phyloP scores from a whole-genome alignment of 2,113 vertebrate species.

The Seriola quinqueradiata region DNA sequence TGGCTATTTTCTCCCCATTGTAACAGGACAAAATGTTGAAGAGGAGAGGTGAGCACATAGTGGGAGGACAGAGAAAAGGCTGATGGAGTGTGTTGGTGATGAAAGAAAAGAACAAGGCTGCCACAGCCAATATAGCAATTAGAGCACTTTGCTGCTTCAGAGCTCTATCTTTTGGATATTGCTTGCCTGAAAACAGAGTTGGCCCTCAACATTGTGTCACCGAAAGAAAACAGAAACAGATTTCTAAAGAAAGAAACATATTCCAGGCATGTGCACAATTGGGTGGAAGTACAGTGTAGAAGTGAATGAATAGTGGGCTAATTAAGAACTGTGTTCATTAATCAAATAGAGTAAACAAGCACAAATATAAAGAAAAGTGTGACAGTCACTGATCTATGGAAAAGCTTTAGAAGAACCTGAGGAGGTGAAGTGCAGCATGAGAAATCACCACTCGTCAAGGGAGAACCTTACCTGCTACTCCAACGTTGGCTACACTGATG shows the following conservation, averaged over 20 bases:
- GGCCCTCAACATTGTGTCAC: slow-evolving; percentile 42
- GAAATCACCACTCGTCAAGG: too few species aligned
- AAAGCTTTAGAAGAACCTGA: too few species aligned
- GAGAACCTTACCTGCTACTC: too few species aligned
- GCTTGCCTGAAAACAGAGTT: slow-evolving; percentile 48
- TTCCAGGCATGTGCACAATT: background rate
- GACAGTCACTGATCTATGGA: background rate
- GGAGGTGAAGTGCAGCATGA: too few species aligned
- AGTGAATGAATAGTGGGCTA: background rate
- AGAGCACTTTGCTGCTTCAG: slow-evolving; percentile 53
- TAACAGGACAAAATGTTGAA: slow-evolving; percentile 46
- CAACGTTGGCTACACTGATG: too few species aligned
- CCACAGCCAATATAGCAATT: slow-evolving; percentile 65
- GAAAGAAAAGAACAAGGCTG: slow-evolving; percentile 70
- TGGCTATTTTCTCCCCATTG: slow-evolving; percentile 43
- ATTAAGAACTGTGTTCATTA: slow-evolving; percentile 5
- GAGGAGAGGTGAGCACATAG: slow-evolving; percentile 58
- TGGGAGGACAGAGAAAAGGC: slow-evolving; percentile 55
- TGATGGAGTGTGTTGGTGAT: slow-evolving; percentile 64
- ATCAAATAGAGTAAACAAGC: background rate
- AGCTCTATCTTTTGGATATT: slow-evolving; percentile 54
- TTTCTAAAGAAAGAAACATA: slow-evolving; percentile 19
- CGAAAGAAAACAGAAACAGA: slow-evolving; percentile 19
- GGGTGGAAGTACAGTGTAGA: background rate
- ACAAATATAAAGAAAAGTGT: background rate